Evolutionary conservation across 1,140 invertebrate genomes (phyloP).

Genomic region (Triops longicaudatus): DNA sequence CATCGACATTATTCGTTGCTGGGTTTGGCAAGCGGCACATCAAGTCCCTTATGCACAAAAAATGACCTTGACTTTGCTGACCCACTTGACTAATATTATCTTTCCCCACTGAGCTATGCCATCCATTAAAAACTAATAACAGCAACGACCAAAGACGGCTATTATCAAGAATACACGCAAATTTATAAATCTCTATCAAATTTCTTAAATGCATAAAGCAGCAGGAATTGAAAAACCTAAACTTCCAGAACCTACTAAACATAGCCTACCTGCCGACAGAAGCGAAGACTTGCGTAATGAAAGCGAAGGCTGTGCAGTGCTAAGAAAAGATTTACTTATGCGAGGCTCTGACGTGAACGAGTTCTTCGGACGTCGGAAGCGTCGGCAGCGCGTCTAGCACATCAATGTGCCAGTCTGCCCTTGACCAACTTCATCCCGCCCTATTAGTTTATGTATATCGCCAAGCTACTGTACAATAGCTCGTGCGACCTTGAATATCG

Average conservation of each 20-base stretch:
- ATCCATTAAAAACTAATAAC: not conserved
- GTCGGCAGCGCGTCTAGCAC: not conserved
- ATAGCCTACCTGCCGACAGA: too few species aligned
- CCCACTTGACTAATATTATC: slow-evolving; percentile 2
- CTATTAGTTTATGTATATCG: not conserved
- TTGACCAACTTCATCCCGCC: slow-evolving; percentile 14
- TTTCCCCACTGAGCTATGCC: not conserved
- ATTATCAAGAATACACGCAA: too few species aligned
- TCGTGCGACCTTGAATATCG: not conserved
- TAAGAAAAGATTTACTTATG: not conserved
- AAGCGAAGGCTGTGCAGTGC: not conserved
- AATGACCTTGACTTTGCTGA: not conserved
- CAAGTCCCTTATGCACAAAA: not conserved
- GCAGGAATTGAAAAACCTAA: too few species aligned
- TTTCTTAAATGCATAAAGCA: too few species aligned
- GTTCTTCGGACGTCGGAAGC: not conserved
- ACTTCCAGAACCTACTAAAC: too few species aligned
- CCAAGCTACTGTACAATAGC: not conserved
- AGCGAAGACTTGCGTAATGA: too few species aligned
- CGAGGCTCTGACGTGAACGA: not conserved
- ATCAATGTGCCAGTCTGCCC: not conserved
- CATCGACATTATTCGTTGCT: not conserved
- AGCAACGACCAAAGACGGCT: too few species aligned
- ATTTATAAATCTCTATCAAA: too few species aligned
- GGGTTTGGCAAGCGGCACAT: not conserved